phyloP scores from a whole-genome alignment of 1,140 invertebrate species.

The Lepidostoma basale region DNA sequence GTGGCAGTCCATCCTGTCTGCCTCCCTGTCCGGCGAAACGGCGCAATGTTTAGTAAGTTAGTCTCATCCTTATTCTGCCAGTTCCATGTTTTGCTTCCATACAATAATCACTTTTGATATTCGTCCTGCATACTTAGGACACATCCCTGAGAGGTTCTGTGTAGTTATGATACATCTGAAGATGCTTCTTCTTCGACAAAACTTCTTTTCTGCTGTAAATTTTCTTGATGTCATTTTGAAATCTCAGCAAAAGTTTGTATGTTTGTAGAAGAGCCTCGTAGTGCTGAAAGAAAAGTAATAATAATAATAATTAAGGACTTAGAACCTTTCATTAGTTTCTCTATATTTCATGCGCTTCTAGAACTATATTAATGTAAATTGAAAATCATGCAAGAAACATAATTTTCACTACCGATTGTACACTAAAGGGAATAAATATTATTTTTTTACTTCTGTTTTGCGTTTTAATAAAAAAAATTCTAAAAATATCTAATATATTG shows the following conservation, averaged over 20 bases:
- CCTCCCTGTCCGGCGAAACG: too few species aligned
- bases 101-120: too few species aligned
- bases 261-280: conserved; percentile 42
- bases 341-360: too few species aligned
- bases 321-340: neutral
- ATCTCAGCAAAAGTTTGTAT: conserved; percentile 38
- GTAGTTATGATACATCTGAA: conserved; percentile 16
- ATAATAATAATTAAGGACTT: neutral
- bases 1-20: too few species aligned
- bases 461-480: neutral
- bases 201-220: conserved; percentile 27
- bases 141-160: conserved; percentile 34
- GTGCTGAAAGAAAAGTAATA: conserved; percentile 37
- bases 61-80: too few species aligned
- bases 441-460: conserved; percentile 4
- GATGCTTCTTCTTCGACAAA: neutral
- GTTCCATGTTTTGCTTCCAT: too few species aligned
- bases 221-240: conserved; percentile 42
- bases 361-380: neutral
- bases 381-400: conserved; percentile 11
- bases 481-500: too few species aligned
- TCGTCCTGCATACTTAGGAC: conserved; percentile 12
- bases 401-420: conserved; percentile 51
- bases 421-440: conserved; percentile 60
- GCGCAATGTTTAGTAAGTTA: too few species aligned